Base-by-base conservation (phyloP, 2,797 vertebrate genomes). In the Salmo trutta region DNA sequence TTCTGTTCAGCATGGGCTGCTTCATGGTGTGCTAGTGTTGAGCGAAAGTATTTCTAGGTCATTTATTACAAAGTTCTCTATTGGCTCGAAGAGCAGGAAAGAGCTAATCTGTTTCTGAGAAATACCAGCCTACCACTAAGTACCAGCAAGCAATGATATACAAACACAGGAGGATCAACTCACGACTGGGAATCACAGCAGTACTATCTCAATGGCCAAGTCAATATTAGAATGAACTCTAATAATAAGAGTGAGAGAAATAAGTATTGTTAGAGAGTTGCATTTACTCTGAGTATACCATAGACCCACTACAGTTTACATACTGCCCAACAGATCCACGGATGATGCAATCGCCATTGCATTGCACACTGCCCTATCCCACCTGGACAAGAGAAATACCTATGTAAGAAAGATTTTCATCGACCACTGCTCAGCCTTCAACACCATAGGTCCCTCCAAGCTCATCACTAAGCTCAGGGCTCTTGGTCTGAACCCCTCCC, bases 81-180 rank as follows among this genome's bases (percentile, higher is more conserved):
- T 59, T 15, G 64, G 64, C 24, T 31, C 1, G 51, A 27, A 72
- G 17, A n/a, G 41, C 12, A 41, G 21, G n/a, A 71, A 16, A 24
- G 29, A 29, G 21, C 19, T 77, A 62, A 71, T 77, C 54, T 29
- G n/a, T 3, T 24, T 59, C n/a, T 71, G 33, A 71, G 53, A 76
- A 27, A 59, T 59, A 59, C 56, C n/a, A 59, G 56, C 56, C 56
- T 59, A 59, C n/a, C 19, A 59, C 56, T 3, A n/a, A 59, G 5
- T 59, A 59, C 56, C 53, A 29, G 17, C 62, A n/a, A 29, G 68
- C 75, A 74, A 71, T 64, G 7, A 62, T n/a, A 81, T 14, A 69
- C 54, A 76, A 47, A 53, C 78, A 51, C 27, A 67, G 29, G 56
- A 71, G 17, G 53, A 27, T 54, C 17, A 77, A 74, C 69, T 51